phyloP scores from a whole-genome alignment of 2,797 vertebrate species.

The Erethizon dorsatum region DNA sequence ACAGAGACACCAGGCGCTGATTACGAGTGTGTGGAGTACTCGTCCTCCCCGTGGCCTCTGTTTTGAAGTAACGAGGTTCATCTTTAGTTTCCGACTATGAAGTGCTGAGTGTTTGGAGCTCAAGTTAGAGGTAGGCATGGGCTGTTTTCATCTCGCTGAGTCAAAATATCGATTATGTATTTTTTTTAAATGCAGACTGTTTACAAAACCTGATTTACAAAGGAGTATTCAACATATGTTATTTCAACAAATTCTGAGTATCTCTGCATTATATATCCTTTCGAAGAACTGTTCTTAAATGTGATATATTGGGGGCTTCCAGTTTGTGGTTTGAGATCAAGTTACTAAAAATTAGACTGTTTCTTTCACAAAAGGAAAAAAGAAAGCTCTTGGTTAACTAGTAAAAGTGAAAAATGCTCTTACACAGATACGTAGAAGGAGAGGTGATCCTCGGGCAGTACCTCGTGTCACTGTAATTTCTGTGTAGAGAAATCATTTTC shows the following conservation, averaged over 20 bases:
- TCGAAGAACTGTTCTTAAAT: slow-evolving; percentile 46
- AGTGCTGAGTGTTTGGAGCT: not conserved
- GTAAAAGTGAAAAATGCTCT: slow-evolving; percentile 46
- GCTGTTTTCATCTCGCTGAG: not conserved
- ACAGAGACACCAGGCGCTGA: not conserved
- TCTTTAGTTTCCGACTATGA: not conserved
- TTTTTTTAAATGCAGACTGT: not conserved
- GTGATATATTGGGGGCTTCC: slow-evolving; percentile 24
- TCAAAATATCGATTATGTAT: not conserved
- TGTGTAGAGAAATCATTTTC: slow-evolving; percentile 70
- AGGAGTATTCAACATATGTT: not conserved
- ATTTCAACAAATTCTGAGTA: slow-evolving; percentile 36
- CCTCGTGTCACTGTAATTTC: slow-evolving; percentile 55
- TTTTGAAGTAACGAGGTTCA: not conserved
- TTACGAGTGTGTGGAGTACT: not conserved
- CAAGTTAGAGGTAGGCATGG: accelerated
- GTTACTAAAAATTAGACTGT: slow-evolving; percentile 56
- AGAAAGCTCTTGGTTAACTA: not conserved
- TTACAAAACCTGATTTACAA: not conserved
- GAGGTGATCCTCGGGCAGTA: not conserved
- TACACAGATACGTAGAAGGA: not conserved
- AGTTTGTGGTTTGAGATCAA: not conserved
- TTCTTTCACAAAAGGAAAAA: slow-evolving; percentile 55
- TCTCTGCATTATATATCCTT: slow-evolving; percentile 5
- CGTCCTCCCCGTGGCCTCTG: not conserved